Evolutionary conservation across 2,797 vertebrate species (phyloP).

Genomic region (Eremophila alpestris): DNA sequence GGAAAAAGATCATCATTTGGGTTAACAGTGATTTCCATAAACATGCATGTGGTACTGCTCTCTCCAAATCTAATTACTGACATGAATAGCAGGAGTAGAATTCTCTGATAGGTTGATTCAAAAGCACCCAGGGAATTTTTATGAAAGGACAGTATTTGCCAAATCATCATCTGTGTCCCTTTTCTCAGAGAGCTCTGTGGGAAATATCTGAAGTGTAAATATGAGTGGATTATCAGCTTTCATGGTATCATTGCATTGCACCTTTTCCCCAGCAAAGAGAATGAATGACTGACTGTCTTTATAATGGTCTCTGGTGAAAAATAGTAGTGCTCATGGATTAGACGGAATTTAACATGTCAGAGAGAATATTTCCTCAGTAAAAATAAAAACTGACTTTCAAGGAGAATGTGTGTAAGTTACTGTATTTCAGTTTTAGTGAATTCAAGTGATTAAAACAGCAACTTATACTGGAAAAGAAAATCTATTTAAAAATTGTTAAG

Average conservation of each 20-base stretch:
- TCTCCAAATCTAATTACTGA: slow-evolving; percentile 52
- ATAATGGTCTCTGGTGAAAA: slow-evolving; percentile 19
- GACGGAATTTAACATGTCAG: not conserved
- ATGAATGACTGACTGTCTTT: slow-evolving; percentile 9
- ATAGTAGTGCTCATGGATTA: not conserved
- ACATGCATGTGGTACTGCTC: not conserved
- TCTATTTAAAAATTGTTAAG: not conserved
- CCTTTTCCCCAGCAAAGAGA: slow-evolving; percentile 36
- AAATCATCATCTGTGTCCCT: slow-evolving; percentile 29
- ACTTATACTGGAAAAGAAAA: not conserved
- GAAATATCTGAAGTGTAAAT: slow-evolving; percentile 55
- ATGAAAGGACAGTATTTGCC: slow-evolving; percentile 35
- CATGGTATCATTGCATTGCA: slow-evolving; percentile 43
- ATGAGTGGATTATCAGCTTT: slow-evolving; percentile 59
- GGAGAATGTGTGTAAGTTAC: not conserved
- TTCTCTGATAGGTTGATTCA: not conserved
- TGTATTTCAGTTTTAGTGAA: not conserved
- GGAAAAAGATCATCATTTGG: slow-evolving; percentile 15
- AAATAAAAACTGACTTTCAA: not conserved
- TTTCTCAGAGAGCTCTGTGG: slow-evolving; percentile 18
- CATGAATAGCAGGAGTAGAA: slow-evolving; percentile 35
- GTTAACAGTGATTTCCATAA: slow-evolving; percentile 31
- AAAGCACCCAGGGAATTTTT: slow-evolving; percentile 3
- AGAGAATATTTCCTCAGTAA: not conserved
- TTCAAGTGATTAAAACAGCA: not conserved